Percentiles rank a stretch among this genome's conserved stretches.
phyloP scores from a whole-genome alignment of 2,888 invertebrate genomes.

The Cephus spinipes region DNA sequence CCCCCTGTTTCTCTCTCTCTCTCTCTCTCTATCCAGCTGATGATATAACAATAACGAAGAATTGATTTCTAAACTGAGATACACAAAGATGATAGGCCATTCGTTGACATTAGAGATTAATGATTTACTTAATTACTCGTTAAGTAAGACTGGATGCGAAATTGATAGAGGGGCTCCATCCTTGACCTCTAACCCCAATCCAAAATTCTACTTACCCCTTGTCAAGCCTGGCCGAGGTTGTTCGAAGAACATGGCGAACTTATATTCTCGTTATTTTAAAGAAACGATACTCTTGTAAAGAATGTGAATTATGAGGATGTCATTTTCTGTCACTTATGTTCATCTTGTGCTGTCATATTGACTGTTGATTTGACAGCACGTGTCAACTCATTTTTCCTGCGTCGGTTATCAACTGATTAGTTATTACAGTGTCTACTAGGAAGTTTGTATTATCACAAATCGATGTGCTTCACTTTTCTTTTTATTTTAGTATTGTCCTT shows the following conservation, averaged over 20 bases:
- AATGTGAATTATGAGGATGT: neutral
- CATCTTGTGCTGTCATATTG: neutral
- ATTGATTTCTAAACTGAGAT: neutral
- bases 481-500: conserved; percentile 19
- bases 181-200: neutral
- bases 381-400: conserved; percentile 37
- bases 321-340: neutral
- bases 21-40: neutral
- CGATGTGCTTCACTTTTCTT: conserved; percentile 53
- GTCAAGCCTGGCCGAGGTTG: neutral
- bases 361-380: neutral
- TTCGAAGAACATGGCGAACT: neutral
- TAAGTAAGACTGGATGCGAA: conserved; percentile 37
- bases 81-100: conserved; percentile 11
- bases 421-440: conserved; percentile 52
- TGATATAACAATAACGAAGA: neutral
- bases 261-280: neutral
- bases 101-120: conserved; percentile 34
- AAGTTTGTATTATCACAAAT: conserved; percentile 56
- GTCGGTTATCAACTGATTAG: conserved; percentile 53
- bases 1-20: no score
- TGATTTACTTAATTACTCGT: conserved; percentile 35
- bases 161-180: conserved; percentile 3
- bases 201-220: neutral
- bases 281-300: neutral